Conservation (phyloP, 2,113 vertebrate species). For the Scolopax mira region DNA sequence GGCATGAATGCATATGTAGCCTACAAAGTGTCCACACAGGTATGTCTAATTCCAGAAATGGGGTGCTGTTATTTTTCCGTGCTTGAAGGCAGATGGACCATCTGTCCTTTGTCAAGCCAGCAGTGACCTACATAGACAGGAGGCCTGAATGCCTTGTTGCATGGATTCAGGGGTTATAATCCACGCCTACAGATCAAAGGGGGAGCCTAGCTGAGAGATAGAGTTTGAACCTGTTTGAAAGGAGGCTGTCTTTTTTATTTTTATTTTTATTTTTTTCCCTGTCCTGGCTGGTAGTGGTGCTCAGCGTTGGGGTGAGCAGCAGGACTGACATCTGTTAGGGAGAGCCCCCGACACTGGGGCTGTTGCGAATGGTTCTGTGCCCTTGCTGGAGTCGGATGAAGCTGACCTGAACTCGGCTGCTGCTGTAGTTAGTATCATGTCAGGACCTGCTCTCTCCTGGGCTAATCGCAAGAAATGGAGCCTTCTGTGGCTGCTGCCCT, state of each 20-base stretch:
- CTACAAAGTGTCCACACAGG: conserved; percentile 96
- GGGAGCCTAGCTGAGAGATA: background rate
- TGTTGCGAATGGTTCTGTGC: background rate
- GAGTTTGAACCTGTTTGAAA: background rate
- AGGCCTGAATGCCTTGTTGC: background rate
- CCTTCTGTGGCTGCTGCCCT: background rate
- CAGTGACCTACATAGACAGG: background rate
- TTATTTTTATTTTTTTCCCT: background rate
- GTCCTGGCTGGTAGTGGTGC: background rate
- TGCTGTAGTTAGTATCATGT: background rate
- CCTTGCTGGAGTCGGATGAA: background rate
- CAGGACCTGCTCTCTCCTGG: background rate
- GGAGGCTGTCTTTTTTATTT: background rate
- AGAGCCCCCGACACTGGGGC: background rate
- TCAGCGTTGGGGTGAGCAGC: background rate
- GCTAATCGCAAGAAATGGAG: background rate
- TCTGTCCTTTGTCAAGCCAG: background rate
- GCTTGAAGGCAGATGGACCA: background rate
- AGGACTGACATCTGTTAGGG: background rate
- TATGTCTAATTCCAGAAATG: conserved; percentile 43
- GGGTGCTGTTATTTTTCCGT: background rate
- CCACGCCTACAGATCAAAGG: background rate
- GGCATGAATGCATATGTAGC: conserved; percentile 98
- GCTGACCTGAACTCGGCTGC: background rate
- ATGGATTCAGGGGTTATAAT: background rate